Evolutionary conservation across 2,888 invertebrate species (phyloP), one percentile per base, ranked within the genome.

Genomic region (Tuta absoluta): DNA sequence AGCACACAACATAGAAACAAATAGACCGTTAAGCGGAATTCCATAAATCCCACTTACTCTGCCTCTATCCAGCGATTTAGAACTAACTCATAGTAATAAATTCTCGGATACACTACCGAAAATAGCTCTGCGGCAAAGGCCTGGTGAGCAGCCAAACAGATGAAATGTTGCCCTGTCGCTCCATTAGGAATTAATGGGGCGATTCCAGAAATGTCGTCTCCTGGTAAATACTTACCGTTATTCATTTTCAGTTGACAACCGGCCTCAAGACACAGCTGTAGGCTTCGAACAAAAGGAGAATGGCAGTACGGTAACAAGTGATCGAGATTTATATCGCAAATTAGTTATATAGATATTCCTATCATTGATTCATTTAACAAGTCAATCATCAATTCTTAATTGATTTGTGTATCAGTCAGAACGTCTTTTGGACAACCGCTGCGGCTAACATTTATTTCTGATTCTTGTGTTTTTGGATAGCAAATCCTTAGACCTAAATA

Each of bases 111-210:
- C 83, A 82, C 83, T 82, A 81, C 82, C 78, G 88, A 87, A 89
- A 89, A 90, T 87, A 88, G 86, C 85, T 83, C 78, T 86, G 86
- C 80, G 85, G 86, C 77, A 71, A 78, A 77, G 74, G 80, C 73
- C 86, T 87, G 87, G 86, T 86, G 82, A 82, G 80, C 82, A 85
- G 88, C 87, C 90, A 89, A 90, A 89, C 87, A 89, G 86, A 90
- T 89, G 89, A 90, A 88, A 89, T 89, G 90, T 89, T 78, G 84
- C 84, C 80, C 74, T 72, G 82, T 80, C 84, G 89, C 80, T 84
- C 89, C 89, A 89, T 90, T 89, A 90, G 83, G 88, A 90, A 89
- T 90, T 87, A 90, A 90, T 89, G 90, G 88, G 79, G 86, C 89
- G 89, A 87, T 87, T 85, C 87, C 75, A 87, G 87, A 86, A 89